phyloP scores from a whole-genome alignment of 2,888 invertebrate species.

The Euzophera pinguis region DNA sequence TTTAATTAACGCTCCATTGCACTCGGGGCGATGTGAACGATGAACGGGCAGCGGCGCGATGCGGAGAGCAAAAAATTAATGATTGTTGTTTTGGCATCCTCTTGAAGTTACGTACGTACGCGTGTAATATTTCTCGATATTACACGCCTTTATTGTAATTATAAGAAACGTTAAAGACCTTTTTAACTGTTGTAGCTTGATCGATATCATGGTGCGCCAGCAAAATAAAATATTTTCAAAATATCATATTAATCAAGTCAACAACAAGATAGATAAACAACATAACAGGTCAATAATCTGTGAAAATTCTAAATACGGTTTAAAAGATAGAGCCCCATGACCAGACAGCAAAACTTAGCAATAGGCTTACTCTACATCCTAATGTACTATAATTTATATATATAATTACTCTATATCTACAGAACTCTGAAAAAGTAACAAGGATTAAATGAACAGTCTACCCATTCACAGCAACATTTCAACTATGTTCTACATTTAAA shows the following conservation, averaged over 20 bases:
- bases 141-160: conserved; percentile 12
- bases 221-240: background rate
- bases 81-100: conserved; percentile 23
- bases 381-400: too few relatives aligned
- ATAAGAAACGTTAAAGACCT: background rate
- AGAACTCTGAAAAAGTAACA: background rate
- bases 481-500: conserved; percentile 5
- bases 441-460: background rate
- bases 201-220: background rate
- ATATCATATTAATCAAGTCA: too few relatives aligned
- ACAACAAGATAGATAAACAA: too few relatives aligned
- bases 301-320: too few relatives aligned
- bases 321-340: too few relatives aligned
- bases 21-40: conserved; percentile 46
- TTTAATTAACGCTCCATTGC: conserved; percentile 68
- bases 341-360: too few relatives aligned
- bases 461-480: background rate
- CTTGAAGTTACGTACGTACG: conserved; percentile 14
- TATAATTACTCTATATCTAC: too few relatives aligned
- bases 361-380: too few relatives aligned
- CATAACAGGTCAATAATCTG: too few relatives aligned
- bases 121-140: conserved; percentile 17
- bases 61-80: conserved; percentile 26
- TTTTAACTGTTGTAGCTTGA: background rate
- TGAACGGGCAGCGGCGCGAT: conserved; percentile 30